Evolutionary conservation across 2,797 vertebrate genomes (phyloP).

Genomic region (Falco concolor): DNA sequence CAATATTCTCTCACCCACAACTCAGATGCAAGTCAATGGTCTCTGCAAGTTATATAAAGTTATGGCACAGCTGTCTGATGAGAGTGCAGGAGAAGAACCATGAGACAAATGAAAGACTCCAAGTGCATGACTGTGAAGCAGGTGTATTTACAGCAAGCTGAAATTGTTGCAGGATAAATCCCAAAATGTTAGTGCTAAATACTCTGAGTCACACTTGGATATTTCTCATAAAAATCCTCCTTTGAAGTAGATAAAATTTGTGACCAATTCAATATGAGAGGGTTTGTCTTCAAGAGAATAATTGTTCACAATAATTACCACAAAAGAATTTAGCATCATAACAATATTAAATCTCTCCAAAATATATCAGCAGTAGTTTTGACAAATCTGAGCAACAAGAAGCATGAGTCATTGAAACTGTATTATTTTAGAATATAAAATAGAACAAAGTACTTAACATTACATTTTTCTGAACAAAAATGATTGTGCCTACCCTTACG

Average conservation of each 20-base stretch:
- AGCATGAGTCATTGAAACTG: background rate
- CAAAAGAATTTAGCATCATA: background rate
- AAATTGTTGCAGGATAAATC: background rate
- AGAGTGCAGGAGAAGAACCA: too few relatives aligned
- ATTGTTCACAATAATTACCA: background rate
- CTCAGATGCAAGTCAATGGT: background rate
- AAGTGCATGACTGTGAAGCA: background rate
- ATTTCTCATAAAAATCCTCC: background rate
- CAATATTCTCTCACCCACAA: background rate
- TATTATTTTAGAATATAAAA: background rate
- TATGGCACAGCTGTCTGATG: background rate
- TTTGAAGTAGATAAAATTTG: background rate
- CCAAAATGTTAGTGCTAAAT: background rate
- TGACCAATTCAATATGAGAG: background rate
- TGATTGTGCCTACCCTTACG: background rate
- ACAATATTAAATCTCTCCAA: background rate
- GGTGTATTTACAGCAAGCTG: background rate
- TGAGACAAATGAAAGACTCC: background rate
- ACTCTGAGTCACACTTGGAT: background rate
- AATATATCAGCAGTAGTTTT: background rate
- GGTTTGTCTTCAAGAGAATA: background rate
- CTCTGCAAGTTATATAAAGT: background rate
- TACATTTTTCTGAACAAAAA: background rate
- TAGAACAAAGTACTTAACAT: background rate
- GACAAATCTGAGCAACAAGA: background rate